These are phyloP conservation scores for Axinella damicornis DNA, from an alignment of 37 sponge, comb jelly and placozoan species.

Conservation along the genomic window DNA sequence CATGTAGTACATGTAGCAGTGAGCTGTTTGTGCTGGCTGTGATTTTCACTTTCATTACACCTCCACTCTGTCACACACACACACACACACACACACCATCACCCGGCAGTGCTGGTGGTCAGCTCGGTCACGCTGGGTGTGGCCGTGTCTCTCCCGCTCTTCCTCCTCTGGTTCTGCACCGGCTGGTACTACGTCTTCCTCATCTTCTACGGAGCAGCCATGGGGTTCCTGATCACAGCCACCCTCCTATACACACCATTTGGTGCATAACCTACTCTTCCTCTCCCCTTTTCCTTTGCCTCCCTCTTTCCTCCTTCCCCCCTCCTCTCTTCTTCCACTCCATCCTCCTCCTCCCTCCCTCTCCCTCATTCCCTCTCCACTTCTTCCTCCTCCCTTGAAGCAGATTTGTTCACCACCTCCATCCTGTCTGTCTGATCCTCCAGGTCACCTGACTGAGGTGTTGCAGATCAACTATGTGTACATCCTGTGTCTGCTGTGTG, in stretches of 20 bases:
- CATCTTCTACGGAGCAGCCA: slow-evolving; percentile 7
- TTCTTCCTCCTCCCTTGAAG: not conserved
- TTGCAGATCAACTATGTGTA: slow-evolving; percentile 43
- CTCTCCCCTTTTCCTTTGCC: no score
- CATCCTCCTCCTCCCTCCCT: slow-evolving; percentile 21
- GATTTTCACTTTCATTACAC: not conserved
- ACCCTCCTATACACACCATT: slow-evolving; percentile 57
- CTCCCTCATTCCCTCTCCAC: slow-evolving; percentile 35
- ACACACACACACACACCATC: slow-evolving; percentile 45
- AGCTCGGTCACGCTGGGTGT: slow-evolving; percentile 10
- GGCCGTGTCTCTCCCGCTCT: slow-evolving; percentile 2
- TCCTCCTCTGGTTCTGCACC: slow-evolving; percentile 53
- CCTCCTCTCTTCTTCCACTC: no score
- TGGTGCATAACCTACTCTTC: slow-evolving; percentile 14
- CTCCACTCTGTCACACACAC: slow-evolving; percentile 15
- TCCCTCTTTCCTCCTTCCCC: no score
- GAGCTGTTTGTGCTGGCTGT: no score
- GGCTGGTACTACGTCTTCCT: slow-evolving; percentile 42
- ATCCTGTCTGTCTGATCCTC: no score
- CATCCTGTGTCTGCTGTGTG: slow-evolving; percentile 19
- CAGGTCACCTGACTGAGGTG: not conserved
- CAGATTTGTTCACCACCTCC: no score
- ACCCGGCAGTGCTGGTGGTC: not conserved
- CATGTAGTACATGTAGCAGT: no score
- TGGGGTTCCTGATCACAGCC: slow-evolving; percentile 31